Evolutionary conservation across 2,888 invertebrate genomes (phyloP), one percentile per base, ranked within the genome.

Genomic region (Corbicula japonica): DNA sequence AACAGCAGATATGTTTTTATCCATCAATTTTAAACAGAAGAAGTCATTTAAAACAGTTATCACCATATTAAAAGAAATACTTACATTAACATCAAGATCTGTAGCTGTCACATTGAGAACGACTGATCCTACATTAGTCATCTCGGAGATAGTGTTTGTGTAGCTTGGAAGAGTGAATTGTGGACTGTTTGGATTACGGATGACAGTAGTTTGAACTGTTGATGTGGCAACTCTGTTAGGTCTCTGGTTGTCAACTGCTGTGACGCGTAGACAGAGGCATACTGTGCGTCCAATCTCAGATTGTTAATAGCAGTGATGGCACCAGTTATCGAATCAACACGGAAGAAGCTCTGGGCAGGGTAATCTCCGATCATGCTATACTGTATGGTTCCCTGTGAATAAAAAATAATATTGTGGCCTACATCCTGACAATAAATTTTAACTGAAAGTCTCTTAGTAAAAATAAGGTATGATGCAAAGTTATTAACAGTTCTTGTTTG

Each of bases 321-420:
- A 41, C 90, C 90, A 44, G 77, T 79, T 0, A 70, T 18, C 0
- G 65, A 35, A 63, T 89, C 76, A 3, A 90, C 12, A 0, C 10
- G 48, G 85, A 92, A 92, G 86, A 91, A 91, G 44, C 87, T 87
- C 76, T 86, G 87, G 2, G 88, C 85, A 10, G 91, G 91, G 72
- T 88, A 91, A 50, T 88, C 89, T 10, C 92, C 92, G 26, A 89
- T 86, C 41, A 92, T 41, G 30, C 83, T 79, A 74, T 91, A 92
- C 8, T 65, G 48, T 41, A 92, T 87, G 15, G 34, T 15, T 10
- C 88, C 90, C 91, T 91, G 82, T 56, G 66, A 68, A 52, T 6
- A 44, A n/a, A n/a, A n/a, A n/a, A n/a, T n/a, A n/a, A n/a, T n/a
- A n/a, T n/a, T n/a, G n/a, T n/a, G n/a, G n/a, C n/a, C n/a, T n/a